Evolutionary conservation across 1,140 invertebrate species (phyloP).

Genomic region (Ceratosolen fusciceps): DNA sequence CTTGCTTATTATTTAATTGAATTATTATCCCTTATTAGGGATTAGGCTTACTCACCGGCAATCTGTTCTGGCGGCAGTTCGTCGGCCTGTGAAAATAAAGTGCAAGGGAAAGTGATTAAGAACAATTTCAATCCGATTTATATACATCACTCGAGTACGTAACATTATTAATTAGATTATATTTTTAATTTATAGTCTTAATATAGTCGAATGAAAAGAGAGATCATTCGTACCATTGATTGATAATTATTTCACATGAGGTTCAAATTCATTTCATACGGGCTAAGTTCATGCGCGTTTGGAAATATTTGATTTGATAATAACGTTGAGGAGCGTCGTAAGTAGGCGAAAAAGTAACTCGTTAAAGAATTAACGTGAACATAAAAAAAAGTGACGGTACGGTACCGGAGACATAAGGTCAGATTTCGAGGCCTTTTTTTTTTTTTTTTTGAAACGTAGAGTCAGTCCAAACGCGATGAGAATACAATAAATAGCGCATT

Average conservation of each 20-base stretch:
- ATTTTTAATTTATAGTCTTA: no score
- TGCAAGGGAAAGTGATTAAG: conserved; percentile 11
- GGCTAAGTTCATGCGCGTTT: conserved; percentile 13
- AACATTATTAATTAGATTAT: not conserved
- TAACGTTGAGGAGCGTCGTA: not conserved
- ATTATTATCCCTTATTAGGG: no score
- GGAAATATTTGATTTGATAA: not conserved
- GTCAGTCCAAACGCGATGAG: conserved; percentile 9
- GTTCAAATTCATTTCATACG: conserved; percentile 1
- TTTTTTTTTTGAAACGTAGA: no score
- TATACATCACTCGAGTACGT: not conserved
- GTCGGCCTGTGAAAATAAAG: conserved; percentile 71
- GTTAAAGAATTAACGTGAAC: not conserved
- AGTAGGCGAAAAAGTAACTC: not conserved
- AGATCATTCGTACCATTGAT: no score
- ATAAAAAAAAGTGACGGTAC: not conserved
- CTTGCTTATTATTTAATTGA: no score
- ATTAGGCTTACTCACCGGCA: conserved; percentile 68
- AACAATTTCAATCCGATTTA: not conserved
- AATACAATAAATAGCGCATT: conserved; percentile 6
- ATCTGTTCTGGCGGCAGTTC: conserved; percentile 78
- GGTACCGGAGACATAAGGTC: no score
- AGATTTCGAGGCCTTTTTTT: no score
- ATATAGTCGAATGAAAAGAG: not conserved
- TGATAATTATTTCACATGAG: conserved; percentile 14